A percentile compares a stretch with the other conserved stretches of the same genome.
Evolutionary conservation across 2,888 invertebrate genomes (phyloP).

Genomic region (Himalopsyche tibetana): DNA sequence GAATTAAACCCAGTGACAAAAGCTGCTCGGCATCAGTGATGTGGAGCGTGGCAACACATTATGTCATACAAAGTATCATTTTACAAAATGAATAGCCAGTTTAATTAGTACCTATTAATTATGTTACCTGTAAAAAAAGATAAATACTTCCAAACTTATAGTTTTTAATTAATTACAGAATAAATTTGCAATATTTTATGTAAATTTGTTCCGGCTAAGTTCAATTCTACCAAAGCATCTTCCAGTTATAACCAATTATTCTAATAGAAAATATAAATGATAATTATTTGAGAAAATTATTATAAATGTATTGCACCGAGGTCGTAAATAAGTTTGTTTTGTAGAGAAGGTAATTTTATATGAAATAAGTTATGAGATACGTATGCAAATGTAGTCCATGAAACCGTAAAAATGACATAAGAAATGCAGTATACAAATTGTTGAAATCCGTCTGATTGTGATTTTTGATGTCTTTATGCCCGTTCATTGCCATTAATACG

Average conservation of each 20-base stretch:
- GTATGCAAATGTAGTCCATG: conserved; percentile 35
- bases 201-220: neutral
- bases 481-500: conserved; percentile 31
- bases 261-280: conserved; percentile 37
- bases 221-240: conserved; percentile 43
- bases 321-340: conserved; percentile 32
- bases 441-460: conserved; percentile 35
- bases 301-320: conserved; percentile 41
- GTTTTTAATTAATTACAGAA: too few species aligned
- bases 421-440: conserved; percentile 6
- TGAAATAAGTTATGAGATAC: conserved; percentile 35
- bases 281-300: conserved; percentile 1
- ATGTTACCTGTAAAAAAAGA: too few species aligned
- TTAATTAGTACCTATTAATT: too few species aligned
- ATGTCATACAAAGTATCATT: too few species aligned
- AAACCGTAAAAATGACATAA: conserved; percentile 13
- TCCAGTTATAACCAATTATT: conserved; percentile 47
- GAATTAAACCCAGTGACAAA: too few species aligned
- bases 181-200: too few species aligned
- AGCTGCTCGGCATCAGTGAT: too few species aligned
- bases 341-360: conserved; percentile 40
- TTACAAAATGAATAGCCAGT: too few species aligned
- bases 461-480: conserved; percentile 24
- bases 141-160: too few species aligned
- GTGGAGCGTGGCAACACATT: too few species aligned